phyloP scores from a whole-genome alignment of 2,113 vertebrate genomes.

The Callionymus lyra region DNA sequence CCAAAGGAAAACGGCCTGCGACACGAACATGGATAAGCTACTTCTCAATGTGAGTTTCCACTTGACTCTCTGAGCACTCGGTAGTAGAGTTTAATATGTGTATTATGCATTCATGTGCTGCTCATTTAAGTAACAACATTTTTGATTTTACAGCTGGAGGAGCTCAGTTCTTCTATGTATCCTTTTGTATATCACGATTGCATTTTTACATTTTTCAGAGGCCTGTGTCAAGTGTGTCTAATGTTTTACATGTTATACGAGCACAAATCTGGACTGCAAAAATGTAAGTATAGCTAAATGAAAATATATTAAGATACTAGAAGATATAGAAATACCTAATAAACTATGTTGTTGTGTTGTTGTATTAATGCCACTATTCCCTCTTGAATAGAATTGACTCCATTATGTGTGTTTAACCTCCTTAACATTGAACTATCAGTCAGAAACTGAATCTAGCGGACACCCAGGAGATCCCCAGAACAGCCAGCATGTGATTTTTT shows the following conservation, averaged over 20 bases:
- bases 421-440: slow-evolving; percentile 75
- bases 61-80: neutral
- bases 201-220: too few species aligned
- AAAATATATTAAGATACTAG: too few species aligned
- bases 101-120: too few species aligned
- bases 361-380: too few species aligned
- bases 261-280: neutral
- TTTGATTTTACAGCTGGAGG: slow-evolving; percentile 80
- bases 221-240: too few species aligned
- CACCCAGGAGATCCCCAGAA: slow-evolving; percentile 80
- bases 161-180: slow-evolving; percentile 99
- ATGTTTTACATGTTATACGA: too few species aligned
- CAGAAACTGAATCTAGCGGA: slow-evolving; percentile 94
- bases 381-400: too few species aligned
- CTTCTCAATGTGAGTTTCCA: slow-evolving; percentile 78
- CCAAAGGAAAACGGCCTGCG: slow-evolving; percentile 78
- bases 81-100: slow-evolving; percentile 1
- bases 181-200: slow-evolving; percentile 79
- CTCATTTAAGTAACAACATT: too few species aligned
- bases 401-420: too few species aligned
- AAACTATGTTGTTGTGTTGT: too few species aligned
- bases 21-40: slow-evolving; percentile 89
- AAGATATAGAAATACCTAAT: too few species aligned
- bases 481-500: slow-evolving; percentile 67
- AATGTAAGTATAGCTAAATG: neutral